A percentile compares a stretch with the other conserved stretches of the same genome.
Evolutionary conservation across 2,888 invertebrate species (phyloP).

Genomic region (Caenorhabditis afra): DNA sequence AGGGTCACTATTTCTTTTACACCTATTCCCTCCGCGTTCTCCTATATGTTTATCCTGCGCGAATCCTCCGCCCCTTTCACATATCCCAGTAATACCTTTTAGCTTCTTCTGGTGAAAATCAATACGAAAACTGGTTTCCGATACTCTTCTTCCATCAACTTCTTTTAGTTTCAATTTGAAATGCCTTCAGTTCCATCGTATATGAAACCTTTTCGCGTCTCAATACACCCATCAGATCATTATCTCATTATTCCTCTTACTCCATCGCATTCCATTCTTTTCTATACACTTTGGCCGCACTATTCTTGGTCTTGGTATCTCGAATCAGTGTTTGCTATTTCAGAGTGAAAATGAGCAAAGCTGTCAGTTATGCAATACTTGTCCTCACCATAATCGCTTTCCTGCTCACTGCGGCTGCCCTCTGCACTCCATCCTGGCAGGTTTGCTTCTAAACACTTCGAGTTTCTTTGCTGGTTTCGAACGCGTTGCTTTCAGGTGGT

Average conservation of each 20-base stretch:
- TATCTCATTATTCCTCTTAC: conserved; percentile 9
- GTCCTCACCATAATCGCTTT: conserved; percentile 72
- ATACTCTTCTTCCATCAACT: background rate
- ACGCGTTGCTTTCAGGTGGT: conserved; percentile 48
- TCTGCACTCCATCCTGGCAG: conserved; percentile 75
- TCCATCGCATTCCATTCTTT: background rate
- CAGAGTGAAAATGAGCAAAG: conserved; percentile 16
- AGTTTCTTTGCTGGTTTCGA: background rate
- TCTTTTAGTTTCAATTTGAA: background rate
- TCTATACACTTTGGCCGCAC: background rate
- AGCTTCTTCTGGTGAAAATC: conserved; percentile 15
- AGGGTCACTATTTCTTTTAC: conserved; percentile 13
- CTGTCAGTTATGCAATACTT: conserved; percentile 52
- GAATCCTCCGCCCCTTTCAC: background rate
- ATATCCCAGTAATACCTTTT: conserved; percentile 4
- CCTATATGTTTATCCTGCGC: background rate
- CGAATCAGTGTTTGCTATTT: background rate
- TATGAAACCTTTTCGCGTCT: conserved; percentile 33
- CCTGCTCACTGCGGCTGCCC: conserved; percentile 69
- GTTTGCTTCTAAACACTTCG: conserved; percentile 24
- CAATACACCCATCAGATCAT: conserved; percentile 41
- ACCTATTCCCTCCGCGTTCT: background rate
- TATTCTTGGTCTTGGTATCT: background rate
- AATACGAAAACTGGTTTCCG: conserved; percentile 33
- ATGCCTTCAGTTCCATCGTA: background rate